Conservation (phyloP, 2,888 invertebrate genomes). For the Callimorpha dominula region DNA sequence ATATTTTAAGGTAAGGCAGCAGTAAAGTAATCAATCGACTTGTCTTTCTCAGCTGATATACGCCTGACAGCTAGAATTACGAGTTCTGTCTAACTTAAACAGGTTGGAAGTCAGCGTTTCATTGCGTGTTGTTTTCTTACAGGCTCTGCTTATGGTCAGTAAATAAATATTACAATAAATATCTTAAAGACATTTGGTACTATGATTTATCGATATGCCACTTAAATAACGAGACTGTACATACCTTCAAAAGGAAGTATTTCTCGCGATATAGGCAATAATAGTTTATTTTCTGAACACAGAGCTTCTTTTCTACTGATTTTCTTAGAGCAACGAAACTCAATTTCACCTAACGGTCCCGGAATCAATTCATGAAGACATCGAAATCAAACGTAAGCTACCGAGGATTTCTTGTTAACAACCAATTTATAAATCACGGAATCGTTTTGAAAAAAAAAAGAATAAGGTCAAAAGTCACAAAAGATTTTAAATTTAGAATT, state of each 20-base stretch:
- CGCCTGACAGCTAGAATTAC: slow-evolving; percentile 2
- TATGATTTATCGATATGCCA: too few species aligned
- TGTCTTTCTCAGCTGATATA: neutral
- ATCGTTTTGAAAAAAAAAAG: slow-evolving; percentile 2
- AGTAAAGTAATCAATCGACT: neutral
- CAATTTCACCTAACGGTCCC: neutral
- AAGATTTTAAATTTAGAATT: slow-evolving; percentile 13
- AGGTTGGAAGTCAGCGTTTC: neutral
- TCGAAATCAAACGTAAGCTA: neutral
- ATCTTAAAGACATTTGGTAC: too few species aligned
- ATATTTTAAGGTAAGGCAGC: slow-evolving; percentile 7
- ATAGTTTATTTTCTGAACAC: neutral
- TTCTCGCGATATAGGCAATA: too few species aligned
- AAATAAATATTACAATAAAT: neutral
- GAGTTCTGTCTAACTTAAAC: neutral
- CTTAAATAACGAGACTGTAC: too few species aligned
- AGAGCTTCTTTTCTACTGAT: neutral
- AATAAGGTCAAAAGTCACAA: neutral
- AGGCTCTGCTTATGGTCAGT: neutral
- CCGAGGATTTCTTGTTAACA: neutral
- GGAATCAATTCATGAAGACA: neutral
- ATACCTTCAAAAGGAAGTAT: too few species aligned
- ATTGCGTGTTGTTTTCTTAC: slow-evolving; percentile 2
- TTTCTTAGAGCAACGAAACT: slow-evolving; percentile 7
- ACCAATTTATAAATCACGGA: neutral